Percentiles rank a stretch among this genome's conserved stretches.
These are phyloP conservation scores for Brachyalestes nurse DNA, from an alignment of 2,797 vertebrate species.

Conservation along the genomic window DNA sequence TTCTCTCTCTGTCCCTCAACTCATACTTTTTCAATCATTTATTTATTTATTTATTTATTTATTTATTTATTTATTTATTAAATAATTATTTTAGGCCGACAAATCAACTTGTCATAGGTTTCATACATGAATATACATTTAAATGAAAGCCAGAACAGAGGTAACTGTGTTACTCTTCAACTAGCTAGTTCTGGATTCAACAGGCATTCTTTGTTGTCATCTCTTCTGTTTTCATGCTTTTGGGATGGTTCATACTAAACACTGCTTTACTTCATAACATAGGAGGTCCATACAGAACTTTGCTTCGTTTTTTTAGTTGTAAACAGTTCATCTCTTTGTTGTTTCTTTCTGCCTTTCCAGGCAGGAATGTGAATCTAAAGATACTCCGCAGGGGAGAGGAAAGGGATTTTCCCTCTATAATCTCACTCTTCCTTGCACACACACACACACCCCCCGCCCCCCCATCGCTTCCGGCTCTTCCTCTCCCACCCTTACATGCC, in stretches of 20 bases:
- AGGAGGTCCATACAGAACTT: not conserved
- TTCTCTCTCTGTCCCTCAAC: not conserved
- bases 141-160: not conserved
- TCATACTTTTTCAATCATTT: not conserved
- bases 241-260: not conserved
- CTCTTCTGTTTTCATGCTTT: not conserved
- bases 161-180: not conserved
- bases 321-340: slow-evolving; percentile 2
- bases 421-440: slow-evolving; percentile 63
- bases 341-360: slow-evolving; percentile 59
- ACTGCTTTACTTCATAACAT: not conserved
- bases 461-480: slow-evolving; percentile 59
- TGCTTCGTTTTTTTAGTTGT: not conserved
- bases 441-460: slow-evolving; percentile 49
- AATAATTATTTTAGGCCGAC: not conserved
- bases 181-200: not conserved
- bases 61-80: slow-evolving; percentile 20
- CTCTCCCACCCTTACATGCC: slow-evolving; percentile 40
- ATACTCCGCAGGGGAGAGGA: slow-evolving; percentile 69
- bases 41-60: slow-evolving; percentile 28
- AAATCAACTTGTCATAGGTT: not conserved
- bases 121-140: not conserved
- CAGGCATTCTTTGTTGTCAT: not conserved
- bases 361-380: slow-evolving; percentile 67
- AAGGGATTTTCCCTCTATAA: slow-evolving; percentile 80